phyloP scores from a whole-genome alignment of 1,140 invertebrate genomes.

The Lepidotrigona ventralis region DNA sequence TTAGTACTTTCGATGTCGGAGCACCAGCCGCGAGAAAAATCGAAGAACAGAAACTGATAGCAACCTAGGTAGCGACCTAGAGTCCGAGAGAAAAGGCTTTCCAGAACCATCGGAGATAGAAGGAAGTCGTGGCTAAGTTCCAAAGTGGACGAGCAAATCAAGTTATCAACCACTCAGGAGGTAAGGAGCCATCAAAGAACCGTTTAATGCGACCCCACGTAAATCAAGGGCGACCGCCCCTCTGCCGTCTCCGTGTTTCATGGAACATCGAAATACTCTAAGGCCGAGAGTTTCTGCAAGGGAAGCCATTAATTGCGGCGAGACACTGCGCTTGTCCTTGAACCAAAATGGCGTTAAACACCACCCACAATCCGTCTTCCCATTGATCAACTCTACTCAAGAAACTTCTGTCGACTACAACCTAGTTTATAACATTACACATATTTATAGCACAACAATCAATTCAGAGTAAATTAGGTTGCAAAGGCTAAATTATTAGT shows the following conservation, averaged over 20 bases:
- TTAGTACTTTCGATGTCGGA: background rate
- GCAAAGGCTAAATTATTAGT: background rate
- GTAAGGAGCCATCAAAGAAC: conserved; percentile 70
- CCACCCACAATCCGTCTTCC: conserved; percentile 16
- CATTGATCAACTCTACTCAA: conserved; percentile 24
- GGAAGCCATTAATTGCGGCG: conserved; percentile 62
- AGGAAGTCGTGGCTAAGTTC: conserved; percentile 64
- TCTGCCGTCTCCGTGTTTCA: conserved; percentile 56
- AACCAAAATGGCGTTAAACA: conserved; percentile 56
- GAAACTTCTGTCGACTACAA: background rate
- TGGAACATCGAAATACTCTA: conserved; percentile 64
- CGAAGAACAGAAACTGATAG: background rate
- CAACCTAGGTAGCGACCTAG: background rate
- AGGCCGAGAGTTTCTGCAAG: conserved; percentile 44
- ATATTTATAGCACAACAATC: background rate
- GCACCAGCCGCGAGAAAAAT: background rate
- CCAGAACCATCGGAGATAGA: conserved; percentile 6
- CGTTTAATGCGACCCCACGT: conserved; percentile 67
- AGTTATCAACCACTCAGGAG: conserved; percentile 72
- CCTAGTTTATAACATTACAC: background rate
- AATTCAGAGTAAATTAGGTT: background rate
- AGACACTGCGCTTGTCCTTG: conserved; percentile 54
- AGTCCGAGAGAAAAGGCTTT: conserved; percentile 15
- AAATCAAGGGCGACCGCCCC: conserved; percentile 59
- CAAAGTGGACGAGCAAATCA: conserved; percentile 70